Conservation (phyloP, 2,888 invertebrate species). For the Leucophora obtusa region DNA sequence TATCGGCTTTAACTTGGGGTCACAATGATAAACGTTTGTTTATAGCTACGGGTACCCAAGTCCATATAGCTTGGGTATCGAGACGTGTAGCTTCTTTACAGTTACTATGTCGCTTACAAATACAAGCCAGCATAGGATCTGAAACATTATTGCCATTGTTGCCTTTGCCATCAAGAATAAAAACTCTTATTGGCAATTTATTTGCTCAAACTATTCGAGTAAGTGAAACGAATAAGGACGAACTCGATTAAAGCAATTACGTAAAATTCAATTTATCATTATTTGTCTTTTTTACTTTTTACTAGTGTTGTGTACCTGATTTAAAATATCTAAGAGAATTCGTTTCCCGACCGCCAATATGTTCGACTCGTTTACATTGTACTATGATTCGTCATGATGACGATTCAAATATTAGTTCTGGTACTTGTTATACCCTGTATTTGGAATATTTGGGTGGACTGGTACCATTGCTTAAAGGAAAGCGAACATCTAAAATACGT, state of each 20-base stretch:
- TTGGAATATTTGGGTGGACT: constrained; percentile 97
- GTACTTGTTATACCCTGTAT: constrained; percentile 92
- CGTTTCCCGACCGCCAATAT: constrained; percentile 93
- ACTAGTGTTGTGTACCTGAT: constrained; percentile 98
- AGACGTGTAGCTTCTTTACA: constrained; percentile 94
- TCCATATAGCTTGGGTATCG: constrained; percentile 96
- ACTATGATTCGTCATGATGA: constrained; percentile 97
- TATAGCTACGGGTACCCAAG: constrained; percentile 93
- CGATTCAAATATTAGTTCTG: constrained; percentile 84
- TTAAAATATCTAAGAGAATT: constrained; percentile 92
- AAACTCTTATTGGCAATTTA: constrained; percentile 90
- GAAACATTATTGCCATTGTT: constrained; percentile 88
- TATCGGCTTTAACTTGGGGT: constrained; percentile 98
- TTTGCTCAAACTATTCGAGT: constrained; percentile 97
- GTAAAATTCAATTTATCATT: too few relatives aligned
- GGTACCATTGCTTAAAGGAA: constrained; percentile 96
- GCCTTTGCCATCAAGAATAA: constrained; percentile 92
- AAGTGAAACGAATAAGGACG: constrained; percentile 69
- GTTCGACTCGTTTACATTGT: constrained; percentile 93
- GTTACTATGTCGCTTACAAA: constrained; percentile 90
- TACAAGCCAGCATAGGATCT: constrained; percentile 86
- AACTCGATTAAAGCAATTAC: too few relatives aligned
- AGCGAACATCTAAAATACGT: constrained; percentile 96
- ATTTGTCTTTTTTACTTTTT: too few relatives aligned
- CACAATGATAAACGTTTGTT: constrained; percentile 97